These are phyloP conservation scores for Sthenelais limicola DNA, from an alignment of 2,888 invertebrate species.

Conservation along the genomic window DNA sequence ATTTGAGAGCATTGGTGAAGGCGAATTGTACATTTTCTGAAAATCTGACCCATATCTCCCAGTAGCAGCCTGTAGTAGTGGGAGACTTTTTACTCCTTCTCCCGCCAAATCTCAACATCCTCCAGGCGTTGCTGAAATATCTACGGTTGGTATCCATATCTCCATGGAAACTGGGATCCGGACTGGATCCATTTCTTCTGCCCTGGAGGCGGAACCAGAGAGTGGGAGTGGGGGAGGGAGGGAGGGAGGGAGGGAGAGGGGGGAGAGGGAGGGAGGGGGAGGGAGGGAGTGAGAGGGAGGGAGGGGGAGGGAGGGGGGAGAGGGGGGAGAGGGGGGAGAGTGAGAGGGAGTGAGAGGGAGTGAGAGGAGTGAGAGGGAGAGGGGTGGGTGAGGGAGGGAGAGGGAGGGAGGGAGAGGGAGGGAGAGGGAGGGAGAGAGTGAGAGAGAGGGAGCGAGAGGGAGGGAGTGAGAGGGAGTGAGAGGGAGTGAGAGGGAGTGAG, in stretches of 20 bases:
- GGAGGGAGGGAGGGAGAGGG: neutral
- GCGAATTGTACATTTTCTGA: no score
- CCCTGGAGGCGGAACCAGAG: no score
- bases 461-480: neutral
- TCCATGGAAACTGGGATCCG: no score
- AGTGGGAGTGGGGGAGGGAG: conserved; percentile 17
- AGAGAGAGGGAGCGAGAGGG: neutral
- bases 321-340: neutral
- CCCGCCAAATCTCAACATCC: no score
- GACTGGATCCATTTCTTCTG: no score
- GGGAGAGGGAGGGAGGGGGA: neutral
- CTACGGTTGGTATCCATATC: no score
- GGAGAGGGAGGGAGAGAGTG: neutral
- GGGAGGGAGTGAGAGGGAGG: neutral
- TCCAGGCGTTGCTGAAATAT: no score
- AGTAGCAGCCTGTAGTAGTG: no score
- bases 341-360: neutral
- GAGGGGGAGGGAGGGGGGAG: neutral
- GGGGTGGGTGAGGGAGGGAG: neutral
- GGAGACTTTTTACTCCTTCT: no score
- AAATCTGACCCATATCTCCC: no score
- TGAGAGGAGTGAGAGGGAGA: neutral
- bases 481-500: neutral
- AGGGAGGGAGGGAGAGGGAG: neutral
- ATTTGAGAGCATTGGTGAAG: no score